phyloP scores from a whole-genome alignment of 2,797 vertebrate species.

The Tragopan temminckii region DNA sequence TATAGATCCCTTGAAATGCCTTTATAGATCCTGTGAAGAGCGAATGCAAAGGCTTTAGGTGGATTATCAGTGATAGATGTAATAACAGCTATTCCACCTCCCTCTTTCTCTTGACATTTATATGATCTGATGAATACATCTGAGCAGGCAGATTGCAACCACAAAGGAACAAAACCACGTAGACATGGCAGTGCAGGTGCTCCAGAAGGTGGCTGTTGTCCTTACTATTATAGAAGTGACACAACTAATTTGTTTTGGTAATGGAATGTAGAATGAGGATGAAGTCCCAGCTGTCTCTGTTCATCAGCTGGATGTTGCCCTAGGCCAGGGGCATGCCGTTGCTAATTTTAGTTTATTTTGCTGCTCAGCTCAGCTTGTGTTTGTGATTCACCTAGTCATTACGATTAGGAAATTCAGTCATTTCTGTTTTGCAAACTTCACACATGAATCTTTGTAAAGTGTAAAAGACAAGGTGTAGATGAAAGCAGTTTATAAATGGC shows the following conservation, averaged over 20 bases:
- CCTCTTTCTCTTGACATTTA: neutral
- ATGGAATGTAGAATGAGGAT: conserved; percentile 26
- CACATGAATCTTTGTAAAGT: neutral
- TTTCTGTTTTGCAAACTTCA: neutral
- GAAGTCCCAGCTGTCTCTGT: conserved; percentile 47
- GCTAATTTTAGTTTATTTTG: conserved; percentile 67
- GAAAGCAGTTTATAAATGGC: neutral
- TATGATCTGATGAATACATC: neutral
- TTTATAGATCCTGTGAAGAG: conserved; percentile 15
- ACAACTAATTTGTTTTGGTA: conserved; percentile 27
- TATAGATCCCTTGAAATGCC: conserved; percentile 21
- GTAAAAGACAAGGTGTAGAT: neutral
- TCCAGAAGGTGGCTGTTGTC: neutral
- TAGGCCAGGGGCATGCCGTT: conserved; percentile 44
- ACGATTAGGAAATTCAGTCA: conserved; percentile 52
- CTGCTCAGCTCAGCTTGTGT: conserved; percentile 31
- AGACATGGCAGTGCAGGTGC: conserved; percentile 6
- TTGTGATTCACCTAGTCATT: conserved; percentile 55
- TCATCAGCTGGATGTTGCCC: conserved; percentile 60
- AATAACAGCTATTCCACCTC: neutral
- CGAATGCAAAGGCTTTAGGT: neutral
- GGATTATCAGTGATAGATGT: neutral
- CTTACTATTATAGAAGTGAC: neutral
- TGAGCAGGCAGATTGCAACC: neutral
- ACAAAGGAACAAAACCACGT: neutral